Base-by-base conservation (phyloP, 2,888 invertebrate species). In the Aspidiotus destructor region DNA sequence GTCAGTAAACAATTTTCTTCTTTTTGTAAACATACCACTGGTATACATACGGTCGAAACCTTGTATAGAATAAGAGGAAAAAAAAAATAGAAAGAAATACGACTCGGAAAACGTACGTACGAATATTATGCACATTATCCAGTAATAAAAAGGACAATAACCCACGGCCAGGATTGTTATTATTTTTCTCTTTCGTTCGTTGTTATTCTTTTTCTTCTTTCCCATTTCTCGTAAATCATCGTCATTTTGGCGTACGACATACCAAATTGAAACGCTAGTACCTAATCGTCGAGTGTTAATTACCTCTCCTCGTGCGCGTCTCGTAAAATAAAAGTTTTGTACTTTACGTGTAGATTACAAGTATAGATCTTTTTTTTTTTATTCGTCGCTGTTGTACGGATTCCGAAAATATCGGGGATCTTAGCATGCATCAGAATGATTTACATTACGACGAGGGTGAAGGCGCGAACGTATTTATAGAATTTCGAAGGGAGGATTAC, bases 401-500 rank as follows among this genome's bases (percentile, higher is more conserved):
- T 28, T 28, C 48, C 48, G 48, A 48, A 48, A 48, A n/a, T 48
- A 48, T 11, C 48, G 48, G 57, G n/a, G 57, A 10, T 10, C 57
- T 13, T 52, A 53, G 53, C 52, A 63, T 63, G 63, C 53, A 53
- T 41, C n/a, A 8, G n/a, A 17, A 13, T 40, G 52, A 62, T 41
- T 44, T 63, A 41, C 54, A 15, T 15, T n/a, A 52, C 13, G 63
- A 63, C 13, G 53, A 63, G 13, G 48, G 40, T 41, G 53, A 63
- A 11, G 48, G 40, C 15, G 63, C 13, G 15, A 63, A 40, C 15
- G 16, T 57, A 48, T 48, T 48, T 57, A 13, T 41, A 40, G 63
- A 63, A n/a, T 48, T 41, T n/a, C 40, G 62, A 48, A 63, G 63
- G 63, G 63, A 54, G 28, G 63, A 63, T 54, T 48, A 63, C 53